A percentile compares a stretch with the other conserved stretches of the same genome.
Conservation (phyloP, 64 coral and sea anemone genomes). For the Porites australiensis region DNA sequence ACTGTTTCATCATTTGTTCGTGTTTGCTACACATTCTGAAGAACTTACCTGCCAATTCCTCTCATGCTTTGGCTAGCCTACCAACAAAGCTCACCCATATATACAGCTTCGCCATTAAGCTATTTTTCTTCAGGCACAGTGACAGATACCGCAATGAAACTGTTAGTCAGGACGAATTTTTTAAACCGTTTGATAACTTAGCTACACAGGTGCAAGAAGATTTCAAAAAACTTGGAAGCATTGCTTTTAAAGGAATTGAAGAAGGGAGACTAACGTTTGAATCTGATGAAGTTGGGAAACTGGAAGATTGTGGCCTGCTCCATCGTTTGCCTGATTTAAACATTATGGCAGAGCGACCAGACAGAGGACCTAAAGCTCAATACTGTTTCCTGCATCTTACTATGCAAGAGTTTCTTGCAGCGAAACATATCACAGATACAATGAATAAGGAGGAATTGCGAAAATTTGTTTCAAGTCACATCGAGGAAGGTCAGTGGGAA, state of each 20-base stretch:
- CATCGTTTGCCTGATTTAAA: no score
- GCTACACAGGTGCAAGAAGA: not conserved
- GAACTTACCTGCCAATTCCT: conserved; percentile 63
- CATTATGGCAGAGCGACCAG: not conserved
- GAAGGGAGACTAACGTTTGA: conserved; percentile 39
- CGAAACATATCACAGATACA: conserved; percentile 47
- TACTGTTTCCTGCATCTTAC: conserved; percentile 76
- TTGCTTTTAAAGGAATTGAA: conserved; percentile 52
- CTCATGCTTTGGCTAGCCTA: not conserved
- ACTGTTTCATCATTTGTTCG: no score
- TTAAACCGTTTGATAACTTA: not conserved
- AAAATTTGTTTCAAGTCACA: no score
- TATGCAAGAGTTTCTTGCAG: no score
- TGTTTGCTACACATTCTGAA: conserved; percentile 46
- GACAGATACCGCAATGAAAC: no score
- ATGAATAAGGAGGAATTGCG: not conserved
- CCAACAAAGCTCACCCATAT: conserved; percentile 31
- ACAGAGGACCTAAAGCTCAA: not conserved
- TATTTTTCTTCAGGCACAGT: not conserved
- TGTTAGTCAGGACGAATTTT: no score
- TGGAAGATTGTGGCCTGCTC: no score
- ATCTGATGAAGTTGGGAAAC: not conserved
- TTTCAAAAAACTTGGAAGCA: conserved; percentile 3
- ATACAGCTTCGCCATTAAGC: conserved; percentile 31
- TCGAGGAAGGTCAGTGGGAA: conserved; percentile 42